phyloP scores from a whole-genome alignment of 92 coral and sea anemone genomes.

The Micromussa lordhowensis region DNA sequence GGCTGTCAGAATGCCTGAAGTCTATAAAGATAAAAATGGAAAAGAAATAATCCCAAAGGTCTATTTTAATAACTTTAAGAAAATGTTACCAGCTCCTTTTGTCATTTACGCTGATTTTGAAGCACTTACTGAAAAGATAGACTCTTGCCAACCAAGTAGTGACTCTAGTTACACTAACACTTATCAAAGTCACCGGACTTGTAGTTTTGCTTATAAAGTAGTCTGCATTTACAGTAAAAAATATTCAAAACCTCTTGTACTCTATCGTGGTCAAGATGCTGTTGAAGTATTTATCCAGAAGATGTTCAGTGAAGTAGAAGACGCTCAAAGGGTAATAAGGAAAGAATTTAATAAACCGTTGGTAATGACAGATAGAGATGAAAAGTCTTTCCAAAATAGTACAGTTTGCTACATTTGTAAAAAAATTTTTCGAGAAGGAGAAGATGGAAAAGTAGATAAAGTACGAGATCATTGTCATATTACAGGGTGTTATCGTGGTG shows the following conservation, averaged over 20 bases:
- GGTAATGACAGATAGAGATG: neutral
- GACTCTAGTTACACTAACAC: too few relatives aligned
- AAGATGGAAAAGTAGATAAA: too few relatives aligned
- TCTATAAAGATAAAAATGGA: too few relatives aligned
- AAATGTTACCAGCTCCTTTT: too few relatives aligned
- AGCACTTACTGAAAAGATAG: neutral
- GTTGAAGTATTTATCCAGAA: conserved; percentile 6
- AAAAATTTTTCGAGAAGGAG: neutral
- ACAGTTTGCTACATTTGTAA: neutral
- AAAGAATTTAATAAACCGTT: neutral
- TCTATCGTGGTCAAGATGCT: conserved; percentile 30
- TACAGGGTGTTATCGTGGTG: too few relatives aligned
- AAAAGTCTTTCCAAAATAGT: neutral
- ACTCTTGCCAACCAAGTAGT: neutral
- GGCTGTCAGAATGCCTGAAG: neutral
- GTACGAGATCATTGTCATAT: too few relatives aligned
- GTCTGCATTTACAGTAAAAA: too few relatives aligned
- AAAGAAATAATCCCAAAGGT: too few relatives aligned
- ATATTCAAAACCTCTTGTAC: too few relatives aligned
- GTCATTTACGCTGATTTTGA: too few relatives aligned
- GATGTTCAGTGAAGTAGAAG: neutral
- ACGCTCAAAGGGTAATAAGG: neutral
- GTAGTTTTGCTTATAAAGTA: neutral
- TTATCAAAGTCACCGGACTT: too few relatives aligned
- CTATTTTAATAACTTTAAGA: too few relatives aligned